Conservation (phyloP, 1,140 invertebrate species). For the Euura saliciscinereae region DNA sequence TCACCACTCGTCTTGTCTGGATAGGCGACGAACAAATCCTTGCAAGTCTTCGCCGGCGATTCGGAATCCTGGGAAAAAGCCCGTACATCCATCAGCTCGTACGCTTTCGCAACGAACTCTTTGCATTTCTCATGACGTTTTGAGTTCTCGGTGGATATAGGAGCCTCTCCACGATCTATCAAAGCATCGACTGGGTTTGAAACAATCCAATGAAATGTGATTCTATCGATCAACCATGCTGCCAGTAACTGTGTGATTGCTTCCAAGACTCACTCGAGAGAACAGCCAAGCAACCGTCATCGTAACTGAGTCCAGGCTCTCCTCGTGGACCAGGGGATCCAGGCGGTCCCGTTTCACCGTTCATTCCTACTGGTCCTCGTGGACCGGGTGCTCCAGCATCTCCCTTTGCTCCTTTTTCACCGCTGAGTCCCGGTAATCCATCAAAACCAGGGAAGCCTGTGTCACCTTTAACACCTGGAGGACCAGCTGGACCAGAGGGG, state of each 20-base stretch:
- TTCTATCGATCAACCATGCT: too few species aligned
- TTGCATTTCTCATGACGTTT: constrained; percentile 74
- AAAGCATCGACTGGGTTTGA: constrained; percentile 67
- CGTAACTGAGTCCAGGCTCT: constrained; percentile 62
- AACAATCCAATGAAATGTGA: too few species aligned
- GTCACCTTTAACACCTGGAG: too few species aligned
- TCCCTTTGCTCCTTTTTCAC: constrained; percentile 77
- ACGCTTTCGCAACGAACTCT: constrained; percentile 76
- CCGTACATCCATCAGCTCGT: constrained; percentile 76
- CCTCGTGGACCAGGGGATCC: constrained; percentile 76
- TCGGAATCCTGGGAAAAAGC: constrained; percentile 75
- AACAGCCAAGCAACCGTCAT: constrained; percentile 66
- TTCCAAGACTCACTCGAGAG: constrained; percentile 60
- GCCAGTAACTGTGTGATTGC: background rate
- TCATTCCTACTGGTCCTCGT: constrained; percentile 36
- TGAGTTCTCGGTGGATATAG: constrained; percentile 72
- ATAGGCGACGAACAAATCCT: constrained; percentile 77
- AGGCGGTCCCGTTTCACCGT: constrained; percentile 73
- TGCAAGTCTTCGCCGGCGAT: constrained; percentile 83
- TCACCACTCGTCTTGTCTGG: constrained; percentile 75
- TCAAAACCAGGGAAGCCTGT: too few species aligned
- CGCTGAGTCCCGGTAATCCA: too few species aligned
- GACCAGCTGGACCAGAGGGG: too few species aligned
- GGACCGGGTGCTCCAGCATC: too few species aligned
- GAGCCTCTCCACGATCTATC: constrained; percentile 72